These are phyloP conservation scores for Parazoanthus atlanticus DNA, from an alignment of 92 coral and sea anemone species.

Conservation along the genomic window DNA sequence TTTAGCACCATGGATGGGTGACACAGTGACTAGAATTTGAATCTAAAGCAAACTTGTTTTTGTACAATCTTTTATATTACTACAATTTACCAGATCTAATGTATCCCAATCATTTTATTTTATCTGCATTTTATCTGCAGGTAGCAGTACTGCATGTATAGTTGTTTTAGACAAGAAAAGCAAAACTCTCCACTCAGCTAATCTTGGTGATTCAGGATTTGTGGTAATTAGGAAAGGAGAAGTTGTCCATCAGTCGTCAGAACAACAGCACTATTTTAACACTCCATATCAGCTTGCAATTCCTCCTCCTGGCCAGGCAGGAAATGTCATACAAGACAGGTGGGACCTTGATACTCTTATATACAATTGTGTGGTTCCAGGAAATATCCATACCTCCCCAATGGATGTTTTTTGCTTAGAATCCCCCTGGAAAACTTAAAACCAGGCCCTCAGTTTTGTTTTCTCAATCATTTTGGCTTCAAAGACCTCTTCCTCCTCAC, in stretches of 20 bases:
- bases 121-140: too few relatives aligned
- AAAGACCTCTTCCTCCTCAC: too few relatives aligned
- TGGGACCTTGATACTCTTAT: not conserved
- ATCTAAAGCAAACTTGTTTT: not conserved
- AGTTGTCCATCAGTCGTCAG: slow-evolving; percentile 90
- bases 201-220: slow-evolving; percentile 97
- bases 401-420: too few relatives aligned
- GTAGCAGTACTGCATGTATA: slow-evolving; percentile 95
- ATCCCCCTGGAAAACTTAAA: too few relatives aligned
- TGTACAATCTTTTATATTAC: not conserved
- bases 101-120: too few relatives aligned
- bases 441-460: too few relatives aligned
- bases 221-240: slow-evolving; percentile 82
- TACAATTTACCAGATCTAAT: not conserved
- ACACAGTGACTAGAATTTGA: not conserved
- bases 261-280: slow-evolving; percentile 94
- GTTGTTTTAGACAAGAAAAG: slow-evolving; percentile 91
- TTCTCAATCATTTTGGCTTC: too few relatives aligned
- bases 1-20: too few relatives aligned
- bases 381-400: too few relatives aligned
- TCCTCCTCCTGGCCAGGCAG: slow-evolving; percentile 97
- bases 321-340: slow-evolving; percentile 96
- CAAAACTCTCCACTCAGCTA: slow-evolving; percentile 85
- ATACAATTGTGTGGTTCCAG: too few relatives aligned
- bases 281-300: slow-evolving; percentile 96